Evolutionary conservation across 2,113 vertebrate genomes (phyloP), one percentile per base, ranked within the genome.

Genomic region (Siphamia tubifer): DNA sequence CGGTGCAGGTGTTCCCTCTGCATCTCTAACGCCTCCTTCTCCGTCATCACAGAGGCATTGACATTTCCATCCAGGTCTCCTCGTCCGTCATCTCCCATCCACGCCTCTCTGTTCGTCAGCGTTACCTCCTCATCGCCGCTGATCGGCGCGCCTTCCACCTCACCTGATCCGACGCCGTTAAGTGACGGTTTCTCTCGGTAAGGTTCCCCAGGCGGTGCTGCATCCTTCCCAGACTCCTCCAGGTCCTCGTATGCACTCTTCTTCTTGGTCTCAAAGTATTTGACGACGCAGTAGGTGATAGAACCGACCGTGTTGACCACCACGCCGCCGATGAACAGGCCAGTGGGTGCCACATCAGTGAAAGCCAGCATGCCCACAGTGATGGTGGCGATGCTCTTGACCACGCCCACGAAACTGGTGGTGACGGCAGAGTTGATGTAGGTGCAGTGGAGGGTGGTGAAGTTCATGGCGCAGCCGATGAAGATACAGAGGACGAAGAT

Each of bases 381-480:
- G 87, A 99, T 98, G 63, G 97, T 99, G 71, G 95, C 96, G 34
- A 98, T 95, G 91, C 96, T 98, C 87, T 99, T 99, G 68, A 98
- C 96, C 81, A 99, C 98, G 6, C 98, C 97, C 1, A 99, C 97
- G 1, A 99, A 99, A 90, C 98, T 99, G 85, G 98, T 99, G 90
- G 98, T 99, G 87, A 99, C 96, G 0, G 98, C 98, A 0, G 98
- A 99, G 93, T 99, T 99, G 88, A 99, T 95, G 87, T 98, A 99
- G 62, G 98, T 99, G 81, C 98, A 99, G 80, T 99, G 96, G 30
- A 98, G 90, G 3, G 97, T 99, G 80, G 98, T 99, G 90, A 99
- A 99, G 91, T 98, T 98, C 96, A 99, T 99, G 85, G 96, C 96
- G n/a, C 97, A 97, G 88, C 97, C 98, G 51, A 99, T 95, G 67